These are phyloP conservation scores for Meloidogyne exigua DNA, from an alignment of 1,140 invertebrate species.

Conservation along the genomic window DNA sequence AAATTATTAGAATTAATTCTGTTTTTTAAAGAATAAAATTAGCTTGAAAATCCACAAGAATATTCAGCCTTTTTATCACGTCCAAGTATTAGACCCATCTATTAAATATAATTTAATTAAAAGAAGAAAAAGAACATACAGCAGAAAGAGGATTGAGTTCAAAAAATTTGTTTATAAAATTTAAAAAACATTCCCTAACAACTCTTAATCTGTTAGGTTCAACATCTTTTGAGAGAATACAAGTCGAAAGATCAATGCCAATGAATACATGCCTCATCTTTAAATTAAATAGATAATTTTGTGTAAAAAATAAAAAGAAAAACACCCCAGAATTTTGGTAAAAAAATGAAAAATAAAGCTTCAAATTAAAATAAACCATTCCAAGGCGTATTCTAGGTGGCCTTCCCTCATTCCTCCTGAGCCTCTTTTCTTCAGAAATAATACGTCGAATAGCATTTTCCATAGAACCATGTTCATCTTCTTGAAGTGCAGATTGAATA, in stretches of 20 bases:
- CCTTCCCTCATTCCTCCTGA: conserved; percentile 27
- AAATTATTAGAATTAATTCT: not conserved
- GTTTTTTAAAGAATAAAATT: not conserved
- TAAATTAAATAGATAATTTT: not conserved
- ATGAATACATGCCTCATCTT: conserved; percentile 37
- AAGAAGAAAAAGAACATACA: not conserved
- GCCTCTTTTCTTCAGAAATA: conserved; percentile 34
- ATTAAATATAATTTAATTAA: not conserved
- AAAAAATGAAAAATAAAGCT: not conserved
- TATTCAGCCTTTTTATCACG: conserved; percentile 35
- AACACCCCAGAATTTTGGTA: too few species aligned
- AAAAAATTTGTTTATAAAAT: conserved; percentile 38
- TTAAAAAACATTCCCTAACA: conserved; percentile 4
- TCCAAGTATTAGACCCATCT: conserved; percentile 29
- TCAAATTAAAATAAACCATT: conserved; percentile 26
- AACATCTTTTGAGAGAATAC: conserved; percentile 30
- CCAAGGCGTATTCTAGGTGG: conserved; percentile 34
- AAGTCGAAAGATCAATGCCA: conserved; percentile 31
- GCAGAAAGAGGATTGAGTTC: conserved; percentile 40
- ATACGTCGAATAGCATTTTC: conserved; percentile 31
- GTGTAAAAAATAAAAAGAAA: not conserved
- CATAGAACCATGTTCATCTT: conserved; percentile 35
- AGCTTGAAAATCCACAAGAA: conserved; percentile 31
- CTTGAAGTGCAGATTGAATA: conserved; percentile 31
- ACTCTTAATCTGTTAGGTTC: conserved; percentile 36